A percentile compares a stretch with the other conserved stretches of the same genome.
Conservation (phyloP, 2,797 vertebrate species). For the Miichthys miiuy region DNA sequence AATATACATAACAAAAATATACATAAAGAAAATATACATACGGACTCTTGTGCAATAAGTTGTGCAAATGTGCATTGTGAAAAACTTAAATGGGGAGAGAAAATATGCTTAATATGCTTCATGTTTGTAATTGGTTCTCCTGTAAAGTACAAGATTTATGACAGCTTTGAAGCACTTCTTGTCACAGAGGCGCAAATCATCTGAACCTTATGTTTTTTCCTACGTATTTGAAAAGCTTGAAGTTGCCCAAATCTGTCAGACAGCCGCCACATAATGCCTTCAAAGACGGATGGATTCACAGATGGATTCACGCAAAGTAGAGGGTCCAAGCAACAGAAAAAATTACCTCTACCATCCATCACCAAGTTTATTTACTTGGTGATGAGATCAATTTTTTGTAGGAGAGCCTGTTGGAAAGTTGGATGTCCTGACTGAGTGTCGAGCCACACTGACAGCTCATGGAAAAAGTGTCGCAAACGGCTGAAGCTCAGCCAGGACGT, state of each 20-base stretch:
- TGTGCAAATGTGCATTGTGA: no score
- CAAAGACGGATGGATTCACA: conserved; percentile 54
- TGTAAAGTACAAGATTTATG: no score
- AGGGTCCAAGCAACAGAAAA: conserved; percentile 38
- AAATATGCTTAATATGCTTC: background rate
- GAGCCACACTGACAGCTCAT: conserved; percentile 55
- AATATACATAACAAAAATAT: no score
- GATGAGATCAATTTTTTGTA: conserved; percentile 66
- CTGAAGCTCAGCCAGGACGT: conserved; percentile 40
- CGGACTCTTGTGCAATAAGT: no score
- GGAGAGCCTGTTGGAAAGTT: conserved; percentile 59
- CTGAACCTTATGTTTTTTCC: conserved; percentile 40
- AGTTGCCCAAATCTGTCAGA: conserved; percentile 51
- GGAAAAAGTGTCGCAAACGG: conserved; percentile 66
- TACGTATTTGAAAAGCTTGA: conserved; percentile 38
- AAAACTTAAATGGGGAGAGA: no score
- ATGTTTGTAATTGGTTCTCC: background rate
- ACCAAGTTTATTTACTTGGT: conserved; percentile 55
- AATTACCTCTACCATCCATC: conserved; percentile 57
- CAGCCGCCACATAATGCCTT: conserved; percentile 36
- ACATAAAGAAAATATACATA: no score
- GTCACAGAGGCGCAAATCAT: conserved; percentile 32
- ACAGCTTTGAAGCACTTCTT: conserved; percentile 25
- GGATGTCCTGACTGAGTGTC: conserved; percentile 29
- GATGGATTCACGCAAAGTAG: conserved; percentile 51